Conservation (phyloP, 2,113 vertebrate species). For the Channa maculata region DNA sequence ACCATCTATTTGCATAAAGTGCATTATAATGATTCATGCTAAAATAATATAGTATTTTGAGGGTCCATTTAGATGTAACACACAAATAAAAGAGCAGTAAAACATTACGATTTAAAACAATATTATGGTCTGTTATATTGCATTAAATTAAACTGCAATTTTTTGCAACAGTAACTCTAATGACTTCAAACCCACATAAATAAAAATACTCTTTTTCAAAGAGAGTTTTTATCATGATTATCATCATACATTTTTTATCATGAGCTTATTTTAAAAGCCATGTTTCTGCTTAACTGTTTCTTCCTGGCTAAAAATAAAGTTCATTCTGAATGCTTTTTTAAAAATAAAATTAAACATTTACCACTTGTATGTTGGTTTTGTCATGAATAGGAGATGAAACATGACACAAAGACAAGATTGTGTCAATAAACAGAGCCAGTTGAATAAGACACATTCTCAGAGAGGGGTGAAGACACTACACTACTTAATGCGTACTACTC, state of each 20-base stretch:
- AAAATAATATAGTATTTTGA: too few relatives aligned
- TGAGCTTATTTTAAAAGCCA: constrained; percentile 15
- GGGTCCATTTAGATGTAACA: too few relatives aligned
- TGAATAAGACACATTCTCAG: constrained; percentile 40
- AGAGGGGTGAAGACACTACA: constrained; percentile 20
- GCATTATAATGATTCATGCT: too few relatives aligned
- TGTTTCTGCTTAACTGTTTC: neutral
- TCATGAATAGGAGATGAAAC: constrained; percentile 56
- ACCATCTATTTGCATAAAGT: too few relatives aligned
- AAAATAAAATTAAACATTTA: constrained; percentile 62
- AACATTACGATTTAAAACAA: too few relatives aligned
- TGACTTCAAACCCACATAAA: too few relatives aligned
- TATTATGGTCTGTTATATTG: too few relatives aligned
- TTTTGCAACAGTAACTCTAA: too few relatives aligned
- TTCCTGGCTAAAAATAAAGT: constrained; percentile 42
- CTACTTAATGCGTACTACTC: constrained; percentile 17
- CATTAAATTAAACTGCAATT: too few relatives aligned
- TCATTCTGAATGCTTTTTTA: constrained; percentile 24
- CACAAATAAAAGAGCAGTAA: too few relatives aligned
- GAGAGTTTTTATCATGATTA: too few relatives aligned
- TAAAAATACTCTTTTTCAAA: too few relatives aligned
- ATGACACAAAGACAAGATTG: constrained; percentile 22
- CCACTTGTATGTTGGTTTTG: constrained; percentile 13
- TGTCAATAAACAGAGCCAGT: constrained; percentile 8
- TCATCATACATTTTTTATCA: neutral